Conservation (phyloP, 1,140 invertebrate species). For the Bombus superbus region DNA sequence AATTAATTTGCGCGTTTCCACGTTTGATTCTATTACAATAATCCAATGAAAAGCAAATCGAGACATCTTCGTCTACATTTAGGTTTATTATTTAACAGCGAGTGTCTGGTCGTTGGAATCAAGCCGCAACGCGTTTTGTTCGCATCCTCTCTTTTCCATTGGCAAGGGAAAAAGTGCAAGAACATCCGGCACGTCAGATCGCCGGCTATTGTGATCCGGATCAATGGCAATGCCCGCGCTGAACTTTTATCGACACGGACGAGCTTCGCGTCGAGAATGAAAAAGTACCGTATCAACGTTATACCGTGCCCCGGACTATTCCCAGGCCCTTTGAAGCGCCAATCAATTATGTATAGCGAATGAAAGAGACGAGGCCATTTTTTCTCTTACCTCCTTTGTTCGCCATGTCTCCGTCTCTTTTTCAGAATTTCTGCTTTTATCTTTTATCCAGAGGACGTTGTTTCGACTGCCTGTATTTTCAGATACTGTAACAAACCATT, state of each 20-base stretch:
- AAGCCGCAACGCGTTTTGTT: neutral
- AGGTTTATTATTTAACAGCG: neutral
- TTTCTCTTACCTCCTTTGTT: constrained; percentile 12
- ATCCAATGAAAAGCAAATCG: neutral
- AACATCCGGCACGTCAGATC: constrained; percentile 32
- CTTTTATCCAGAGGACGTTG: too few species aligned
- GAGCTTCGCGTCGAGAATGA: constrained; percentile 7
- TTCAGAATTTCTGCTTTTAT: neutral
- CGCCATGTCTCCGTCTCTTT: neutral
- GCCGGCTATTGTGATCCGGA: constrained; percentile 37
- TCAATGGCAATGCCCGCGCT: constrained; percentile 26
- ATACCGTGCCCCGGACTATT: constrained; percentile 60
- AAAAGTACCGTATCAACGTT: constrained; percentile 57
- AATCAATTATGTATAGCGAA: constrained; percentile 68
- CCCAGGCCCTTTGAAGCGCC: constrained; percentile 65
- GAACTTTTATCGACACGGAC: constrained; percentile 37
- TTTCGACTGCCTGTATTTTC: accelerated
- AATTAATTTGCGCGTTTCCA: neutral
- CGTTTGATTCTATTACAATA: neutral
- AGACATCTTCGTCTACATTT: neutral
- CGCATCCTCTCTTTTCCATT: neutral
- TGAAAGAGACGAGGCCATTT: constrained; percentile 16
- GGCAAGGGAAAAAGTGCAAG: constrained; percentile 29
- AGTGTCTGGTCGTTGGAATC: neutral
- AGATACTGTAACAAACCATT: too few species aligned